Conservation (phyloP, 2,888 invertebrate species). For the Ochlodes sylvanus region DNA sequence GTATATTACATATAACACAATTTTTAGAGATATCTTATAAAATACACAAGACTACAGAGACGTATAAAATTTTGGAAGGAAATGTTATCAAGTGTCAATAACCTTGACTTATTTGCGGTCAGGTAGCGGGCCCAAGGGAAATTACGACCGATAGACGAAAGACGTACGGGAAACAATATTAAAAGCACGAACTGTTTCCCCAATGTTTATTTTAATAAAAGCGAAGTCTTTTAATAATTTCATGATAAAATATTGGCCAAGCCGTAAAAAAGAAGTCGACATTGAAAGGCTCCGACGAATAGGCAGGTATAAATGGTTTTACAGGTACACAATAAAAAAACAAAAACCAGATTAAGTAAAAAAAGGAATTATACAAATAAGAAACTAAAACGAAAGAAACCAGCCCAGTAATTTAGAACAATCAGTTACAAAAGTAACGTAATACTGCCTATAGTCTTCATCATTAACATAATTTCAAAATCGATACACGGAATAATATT, state of each 20-base stretch:
- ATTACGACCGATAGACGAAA: slow-evolving; percentile 63
- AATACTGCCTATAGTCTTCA: too few relatives aligned
- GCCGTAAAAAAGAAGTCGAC: background rate
- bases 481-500: too few relatives aligned
- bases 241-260: slow-evolving; percentile 1
- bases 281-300: background rate
- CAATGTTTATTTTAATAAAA: slow-evolving; percentile 47
- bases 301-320: too few relatives aligned
- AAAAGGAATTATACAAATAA: too few relatives aligned
- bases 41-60: background rate
- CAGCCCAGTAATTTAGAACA: too few relatives aligned
- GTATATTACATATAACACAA: too few relatives aligned
- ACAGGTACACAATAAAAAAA: too few relatives aligned
- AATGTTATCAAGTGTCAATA: slow-evolving; percentile 47
- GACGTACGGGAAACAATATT: slow-evolving; percentile 55
- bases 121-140: slow-evolving; percentile 65
- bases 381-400: too few relatives aligned
- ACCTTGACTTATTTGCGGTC: slow-evolving; percentile 62
- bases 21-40: too few relatives aligned
- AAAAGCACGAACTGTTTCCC: slow-evolving; percentile 47
- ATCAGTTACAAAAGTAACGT: too few relatives aligned
- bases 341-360: too few relatives aligned
- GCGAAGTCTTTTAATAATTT: slow-evolving; percentile 38
- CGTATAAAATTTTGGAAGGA: slow-evolving; percentile 17
- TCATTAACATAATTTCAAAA: too few relatives aligned